Conservation (phyloP, 2,888 invertebrate genomes). For the Octonoba sinensis region DNA sequence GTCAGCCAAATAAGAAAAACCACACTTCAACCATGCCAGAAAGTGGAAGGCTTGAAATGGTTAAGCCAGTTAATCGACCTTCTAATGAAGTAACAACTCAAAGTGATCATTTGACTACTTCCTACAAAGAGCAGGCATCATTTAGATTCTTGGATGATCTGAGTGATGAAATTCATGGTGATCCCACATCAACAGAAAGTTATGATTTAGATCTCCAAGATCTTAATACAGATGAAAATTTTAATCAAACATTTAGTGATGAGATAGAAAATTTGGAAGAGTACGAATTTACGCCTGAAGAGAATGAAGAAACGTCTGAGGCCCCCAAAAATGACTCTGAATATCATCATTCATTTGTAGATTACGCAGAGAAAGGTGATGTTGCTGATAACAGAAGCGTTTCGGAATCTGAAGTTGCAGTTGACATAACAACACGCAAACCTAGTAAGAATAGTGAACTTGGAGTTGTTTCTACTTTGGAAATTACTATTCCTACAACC, state of each 20-base stretch:
- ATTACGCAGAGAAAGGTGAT: not conserved
- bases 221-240: no score
- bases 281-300: no score
- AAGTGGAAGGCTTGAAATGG: conserved; percentile 19
- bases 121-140: not conserved
- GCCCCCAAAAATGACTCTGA: no score
- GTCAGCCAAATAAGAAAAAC: conserved; percentile 26
- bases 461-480: no score
- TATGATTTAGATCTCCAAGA: not conserved
- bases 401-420: no score
- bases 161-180: not conserved
- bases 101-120: not conserved
- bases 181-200: not conserved
- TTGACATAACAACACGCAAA: no score
- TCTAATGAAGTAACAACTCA: not conserved
- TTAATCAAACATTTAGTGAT: no score
- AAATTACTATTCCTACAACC: no score
- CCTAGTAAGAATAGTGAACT: no score
- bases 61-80: not conserved
- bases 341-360: conserved; percentile 11
- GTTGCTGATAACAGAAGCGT: no score
- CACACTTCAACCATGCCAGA: conserved; percentile 5
- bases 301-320: no score
- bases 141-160: conserved; percentile 29
- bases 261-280: no score